phyloP scores from a whole-genome alignment of 2,113 vertebrate species.

The Trematomus loennbergii region DNA sequence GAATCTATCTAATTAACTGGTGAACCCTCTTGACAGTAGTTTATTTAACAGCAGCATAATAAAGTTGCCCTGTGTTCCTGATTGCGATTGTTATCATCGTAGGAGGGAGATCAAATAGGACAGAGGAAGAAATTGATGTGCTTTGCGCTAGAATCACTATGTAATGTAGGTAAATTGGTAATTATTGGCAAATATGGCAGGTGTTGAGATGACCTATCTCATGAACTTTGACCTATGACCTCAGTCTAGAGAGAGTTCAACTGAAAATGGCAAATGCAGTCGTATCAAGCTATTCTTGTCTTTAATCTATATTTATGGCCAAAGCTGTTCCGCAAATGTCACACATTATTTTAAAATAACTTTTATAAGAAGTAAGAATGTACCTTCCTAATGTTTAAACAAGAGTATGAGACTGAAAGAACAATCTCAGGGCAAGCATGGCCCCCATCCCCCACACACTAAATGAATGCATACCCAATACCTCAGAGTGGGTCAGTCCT shows the following conservation, averaged over 20 bases:
- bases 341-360: neutral
- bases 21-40: slow-evolving; percentile 52
- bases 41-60: slow-evolving; percentile 39
- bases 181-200: slow-evolving; percentile 8
- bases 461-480: slow-evolving; percentile 26
- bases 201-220: slow-evolving; percentile 3
- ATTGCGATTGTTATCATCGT: slow-evolving; percentile 21
- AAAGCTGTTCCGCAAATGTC: neutral
- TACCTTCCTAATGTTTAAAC: neutral
- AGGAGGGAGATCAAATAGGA: neutral
- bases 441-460: slow-evolving; percentile 6
- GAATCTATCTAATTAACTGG: slow-evolving; percentile 59
- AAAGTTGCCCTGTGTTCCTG: slow-evolving; percentile 16
- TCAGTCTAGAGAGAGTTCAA: neutral
- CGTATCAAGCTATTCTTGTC: neutral
- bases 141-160: neutral
- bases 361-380: too few species aligned
- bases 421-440: neutral
- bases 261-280: slow-evolving; percentile 12
- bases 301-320: neutral
- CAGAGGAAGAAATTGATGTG: neutral
- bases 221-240: slow-evolving; percentile 32
- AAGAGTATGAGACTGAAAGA: slow-evolving; percentile 2
- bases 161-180: neutral
- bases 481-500: slow-evolving; percentile 64